Percentiles rank a stretch among this genome's conserved stretches.
Evolutionary conservation across 2,888 invertebrate species (phyloP).

Genomic region (Beris morrisii): DNA sequence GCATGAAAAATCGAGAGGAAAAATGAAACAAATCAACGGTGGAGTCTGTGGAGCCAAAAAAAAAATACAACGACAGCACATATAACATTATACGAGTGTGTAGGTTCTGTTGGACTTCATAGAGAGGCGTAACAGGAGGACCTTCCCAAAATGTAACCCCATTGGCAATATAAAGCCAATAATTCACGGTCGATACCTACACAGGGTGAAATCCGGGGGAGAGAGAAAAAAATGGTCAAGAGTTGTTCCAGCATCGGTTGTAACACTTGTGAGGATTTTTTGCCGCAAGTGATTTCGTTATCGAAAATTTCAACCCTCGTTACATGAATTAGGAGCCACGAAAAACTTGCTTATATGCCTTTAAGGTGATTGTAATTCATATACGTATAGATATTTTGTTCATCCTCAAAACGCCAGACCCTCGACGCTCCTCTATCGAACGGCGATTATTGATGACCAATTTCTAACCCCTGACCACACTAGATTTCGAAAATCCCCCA

Average conservation of each 20-base stretch:
- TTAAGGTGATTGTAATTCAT: constrained; percentile 9
- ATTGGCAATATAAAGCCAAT: constrained; percentile 34
- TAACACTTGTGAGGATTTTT: constrained; percentile 18
- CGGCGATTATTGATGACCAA: constrained; percentile 25
- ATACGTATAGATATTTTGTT: background rate
- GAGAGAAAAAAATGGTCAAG: constrained; percentile 6
- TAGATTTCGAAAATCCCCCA: constrained; percentile 30
- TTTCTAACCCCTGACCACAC: constrained; percentile 22
- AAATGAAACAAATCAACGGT: constrained; percentile 2
- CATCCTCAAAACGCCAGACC: background rate
- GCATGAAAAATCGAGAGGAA: background rate
- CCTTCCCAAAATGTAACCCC: constrained; percentile 26
- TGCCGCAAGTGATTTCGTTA: constrained; percentile 28
- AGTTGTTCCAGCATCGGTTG: background rate
- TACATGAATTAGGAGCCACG: constrained; percentile 25
- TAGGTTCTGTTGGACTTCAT: background rate
- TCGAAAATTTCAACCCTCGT: background rate
- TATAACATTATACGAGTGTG: background rate
- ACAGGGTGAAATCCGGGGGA: constrained; percentile 21
- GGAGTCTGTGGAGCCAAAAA: background rate
- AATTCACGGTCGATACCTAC: constrained; percentile 34
- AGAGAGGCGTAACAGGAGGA: constrained; percentile 8
- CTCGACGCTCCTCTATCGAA: constrained; percentile 16
- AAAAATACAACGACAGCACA: background rate
- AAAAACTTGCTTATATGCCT: constrained; percentile 17